Evolutionary conservation across 2,113 vertebrate species (phyloP).

Genomic region (Isichthys henryi): DNA sequence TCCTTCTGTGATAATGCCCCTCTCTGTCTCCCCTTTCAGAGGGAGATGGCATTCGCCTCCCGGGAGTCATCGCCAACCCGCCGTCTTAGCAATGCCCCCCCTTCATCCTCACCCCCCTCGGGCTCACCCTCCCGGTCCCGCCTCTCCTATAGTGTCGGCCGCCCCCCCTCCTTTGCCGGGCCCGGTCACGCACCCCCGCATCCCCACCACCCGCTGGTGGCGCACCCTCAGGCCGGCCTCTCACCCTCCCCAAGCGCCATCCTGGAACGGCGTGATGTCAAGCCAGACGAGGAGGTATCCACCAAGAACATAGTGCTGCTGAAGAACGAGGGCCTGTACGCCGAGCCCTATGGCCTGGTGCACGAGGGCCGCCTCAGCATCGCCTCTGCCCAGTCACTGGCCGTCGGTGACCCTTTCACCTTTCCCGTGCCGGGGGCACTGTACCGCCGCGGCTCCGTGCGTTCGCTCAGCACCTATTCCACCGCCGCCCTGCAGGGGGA

Average conservation of each 20-base stretch:
- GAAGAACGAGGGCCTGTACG: constrained; percentile 87
- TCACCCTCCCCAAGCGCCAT: constrained; percentile 93
- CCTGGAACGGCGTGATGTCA: constrained; percentile 92
- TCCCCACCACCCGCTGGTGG: constrained; percentile 52
- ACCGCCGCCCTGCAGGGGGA: constrained; percentile 85
- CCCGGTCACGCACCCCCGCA: constrained; percentile 59
- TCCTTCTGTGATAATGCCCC: background rate
- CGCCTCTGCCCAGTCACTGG: constrained; percentile 82
- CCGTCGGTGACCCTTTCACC: constrained; percentile 82
- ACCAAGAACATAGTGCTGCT: constrained; percentile 85
- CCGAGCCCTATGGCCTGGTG: constrained; percentile 86
- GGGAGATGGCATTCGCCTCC: constrained; percentile 93
- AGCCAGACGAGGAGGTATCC: constrained; percentile 87
- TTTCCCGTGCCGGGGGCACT: constrained; percentile 76
- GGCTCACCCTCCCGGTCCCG: constrained; percentile 87
- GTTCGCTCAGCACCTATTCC: constrained; percentile 92
- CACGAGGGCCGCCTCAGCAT: constrained; percentile 92
- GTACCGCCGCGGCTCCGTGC: constrained; percentile 86
- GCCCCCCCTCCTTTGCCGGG: constrained; percentile 82
- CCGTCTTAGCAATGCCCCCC: constrained; percentile 85
- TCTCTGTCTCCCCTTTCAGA: constrained; percentile 54
- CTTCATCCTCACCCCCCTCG: constrained; percentile 60
- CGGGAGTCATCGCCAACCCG: constrained; percentile 91
- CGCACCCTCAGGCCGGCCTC: constrained; percentile 67
- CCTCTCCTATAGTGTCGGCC: constrained; percentile 82